Percentiles rank a stretch among this genome's conserved stretches.
These are phyloP conservation scores for Homarus gammarus DNA, from an alignment of 2,888 invertebrate species.

Conservation along the genomic window DNA sequence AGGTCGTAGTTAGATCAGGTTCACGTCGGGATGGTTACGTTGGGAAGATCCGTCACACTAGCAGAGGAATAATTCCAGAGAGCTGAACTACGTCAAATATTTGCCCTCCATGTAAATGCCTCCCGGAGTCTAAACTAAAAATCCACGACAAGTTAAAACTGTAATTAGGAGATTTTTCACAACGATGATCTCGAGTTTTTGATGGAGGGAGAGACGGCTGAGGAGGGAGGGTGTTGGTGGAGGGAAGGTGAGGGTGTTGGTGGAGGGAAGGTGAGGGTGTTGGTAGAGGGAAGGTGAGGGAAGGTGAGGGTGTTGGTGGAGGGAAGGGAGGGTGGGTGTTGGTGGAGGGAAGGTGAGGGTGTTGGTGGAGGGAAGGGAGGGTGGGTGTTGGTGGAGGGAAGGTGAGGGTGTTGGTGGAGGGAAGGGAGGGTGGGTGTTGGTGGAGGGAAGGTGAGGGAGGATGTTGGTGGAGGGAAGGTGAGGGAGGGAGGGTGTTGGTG, in stretches of 20 bases:
- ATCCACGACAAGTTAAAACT: slow-evolving; percentile 67
- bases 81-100: slow-evolving; percentile 65
- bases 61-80: slow-evolving; percentile 58
- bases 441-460: background rate
- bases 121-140: slow-evolving; percentile 63
- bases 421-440: background rate
- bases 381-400: background rate
- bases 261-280: background rate
- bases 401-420: background rate
- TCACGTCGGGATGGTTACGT: background rate
- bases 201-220: slow-evolving; percentile 30
- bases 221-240: slow-evolving; percentile 1
- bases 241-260: slow-evolving; percentile 26
- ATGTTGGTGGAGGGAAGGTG: too few species aligned
- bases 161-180: slow-evolving; percentile 64
- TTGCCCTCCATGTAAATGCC: slow-evolving; percentile 64
- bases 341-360: background rate
- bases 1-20: background rate
- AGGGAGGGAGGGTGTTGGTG: background rate
- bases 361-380: background rate
- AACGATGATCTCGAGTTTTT: slow-evolving; percentile 40
- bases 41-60: slow-evolving; percentile 44
- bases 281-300: background rate
- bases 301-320: background rate
- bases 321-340: background rate